phyloP scores from a whole-genome alignment of 2,797 vertebrate species.

The Aselliscus stoliczkanus region DNA sequence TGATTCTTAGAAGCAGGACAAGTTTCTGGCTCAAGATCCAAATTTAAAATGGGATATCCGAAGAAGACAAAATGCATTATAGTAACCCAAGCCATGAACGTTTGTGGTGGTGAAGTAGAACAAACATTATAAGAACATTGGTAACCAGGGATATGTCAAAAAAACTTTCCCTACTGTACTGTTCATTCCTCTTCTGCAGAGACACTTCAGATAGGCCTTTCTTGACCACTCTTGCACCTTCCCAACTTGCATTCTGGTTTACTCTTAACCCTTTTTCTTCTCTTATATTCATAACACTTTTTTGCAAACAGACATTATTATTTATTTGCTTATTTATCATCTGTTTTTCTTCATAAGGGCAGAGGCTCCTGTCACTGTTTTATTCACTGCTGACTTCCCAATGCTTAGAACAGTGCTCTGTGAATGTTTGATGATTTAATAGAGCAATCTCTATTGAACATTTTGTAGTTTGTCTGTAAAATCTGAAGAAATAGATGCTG shows the following conservation, averaged over 20 bases:
- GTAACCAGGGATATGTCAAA: background rate
- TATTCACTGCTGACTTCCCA: background rate
- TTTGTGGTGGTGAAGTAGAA: background rate
- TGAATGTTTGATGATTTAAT: background rate
- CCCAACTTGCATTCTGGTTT: background rate
- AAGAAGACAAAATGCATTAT: background rate
- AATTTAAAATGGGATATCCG: background rate
- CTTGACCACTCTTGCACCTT: background rate
- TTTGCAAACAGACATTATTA: background rate
- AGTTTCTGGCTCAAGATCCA: background rate
- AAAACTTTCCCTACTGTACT: background rate
- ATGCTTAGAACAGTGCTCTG: background rate
- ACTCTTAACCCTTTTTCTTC: background rate
- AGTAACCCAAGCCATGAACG: background rate
- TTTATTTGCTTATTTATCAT: background rate
- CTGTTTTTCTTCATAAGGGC: background rate
- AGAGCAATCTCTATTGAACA: conserved; percentile 14
- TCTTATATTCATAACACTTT: background rate
- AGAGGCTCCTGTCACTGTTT: background rate
- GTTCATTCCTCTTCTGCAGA: background rate
- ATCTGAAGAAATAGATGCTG: conserved; percentile 2
- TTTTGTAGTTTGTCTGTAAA: background rate
- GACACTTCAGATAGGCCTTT: background rate
- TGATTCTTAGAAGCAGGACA: background rate
- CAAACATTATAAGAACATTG: background rate